Evolutionary conservation across 2,797 vertebrate species (phyloP), one percentile per base, ranked within the genome.

Genomic region (Myripristis jacobus): DNA sequence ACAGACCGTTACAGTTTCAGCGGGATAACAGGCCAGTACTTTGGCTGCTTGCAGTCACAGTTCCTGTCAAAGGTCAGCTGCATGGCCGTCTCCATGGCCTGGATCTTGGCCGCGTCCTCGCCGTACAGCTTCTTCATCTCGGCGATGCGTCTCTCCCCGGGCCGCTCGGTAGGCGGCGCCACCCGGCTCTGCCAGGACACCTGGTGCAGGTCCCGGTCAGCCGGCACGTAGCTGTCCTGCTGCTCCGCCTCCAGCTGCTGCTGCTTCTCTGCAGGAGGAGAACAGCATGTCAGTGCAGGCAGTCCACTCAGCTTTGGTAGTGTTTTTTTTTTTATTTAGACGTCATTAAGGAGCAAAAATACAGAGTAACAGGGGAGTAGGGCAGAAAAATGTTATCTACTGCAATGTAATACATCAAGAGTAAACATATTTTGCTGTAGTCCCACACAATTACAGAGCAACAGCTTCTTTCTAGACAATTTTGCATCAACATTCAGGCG

Each of bases 1-100:
- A 27, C n/a, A n/a, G n/a, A 38, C 50, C 2, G 38, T 94, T 87
- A 98, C 44, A 99, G 92, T 67, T 95, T 97, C 55, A 99, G 91
- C 0, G 94, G 94, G 75, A 99, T 99, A 54, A 99, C 96, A 0
- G 97, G 98, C 97, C 98, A 98, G 89, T 97, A 99, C 67, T 97
- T 98, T 11, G 97, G 97, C 85, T 95, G 96, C 70, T 97, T 97
- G 79, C 84, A 91, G 93, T 99, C 97, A 81, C 96, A 97, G 84
- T 95, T 95, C 27, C 95, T 94, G 94, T 95, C 94, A 2, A 95
- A 95, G 0, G 66, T 91, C 53, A 95, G 93, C 87, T 87, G 97
- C 95, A 87, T 94, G 41, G 88, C 94, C 2, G 86, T 88, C 91
- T 99, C 98, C 96, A 99, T 98, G 47, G 95, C 98, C 84, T 95